Evolutionary conservation across 2,888 invertebrate genomes (phyloP).

Genomic region (Sphaeridia pumilis): DNA sequence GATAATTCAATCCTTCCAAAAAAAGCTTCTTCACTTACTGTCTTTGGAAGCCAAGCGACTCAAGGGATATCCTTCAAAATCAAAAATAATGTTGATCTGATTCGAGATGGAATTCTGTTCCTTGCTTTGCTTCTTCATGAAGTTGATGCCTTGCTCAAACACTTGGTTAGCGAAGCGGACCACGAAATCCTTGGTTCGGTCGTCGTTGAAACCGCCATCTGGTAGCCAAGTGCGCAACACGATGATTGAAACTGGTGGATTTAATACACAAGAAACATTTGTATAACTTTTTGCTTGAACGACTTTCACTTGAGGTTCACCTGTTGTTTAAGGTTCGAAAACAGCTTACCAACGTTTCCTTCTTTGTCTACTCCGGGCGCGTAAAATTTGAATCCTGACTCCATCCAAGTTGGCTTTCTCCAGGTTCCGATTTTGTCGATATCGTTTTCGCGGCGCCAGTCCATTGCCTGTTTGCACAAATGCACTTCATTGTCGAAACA

Average conservation of each 20-base stretch:
- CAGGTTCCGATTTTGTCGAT: conserved; percentile 7
- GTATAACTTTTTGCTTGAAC: too few relatives aligned
- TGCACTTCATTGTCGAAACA: too few relatives aligned
- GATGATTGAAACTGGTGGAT: conserved; percentile 9
- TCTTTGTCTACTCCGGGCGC: conserved; percentile 7
- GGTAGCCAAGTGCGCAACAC: conserved; percentile 4
- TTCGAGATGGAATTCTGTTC: background rate
- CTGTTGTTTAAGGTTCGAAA: too few relatives aligned
- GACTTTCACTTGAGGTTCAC: too few relatives aligned
- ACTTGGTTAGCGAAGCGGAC: conserved; percentile 9
- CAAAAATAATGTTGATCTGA: conserved; percentile 5
- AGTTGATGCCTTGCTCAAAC: conserved; percentile 3
- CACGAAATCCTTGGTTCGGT: background rate
- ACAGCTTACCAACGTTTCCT: conserved; percentile 3
- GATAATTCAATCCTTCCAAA: too few relatives aligned
- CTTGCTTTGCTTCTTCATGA: conserved; percentile 5
- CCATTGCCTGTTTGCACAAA: conserved; percentile 9
- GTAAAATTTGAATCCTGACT: background rate
- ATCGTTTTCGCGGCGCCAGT: conserved; percentile 4
- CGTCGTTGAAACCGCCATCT: background rate
- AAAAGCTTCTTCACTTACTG: too few relatives aligned
- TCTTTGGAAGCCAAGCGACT: conserved; percentile 2
- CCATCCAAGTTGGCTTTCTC: background rate
- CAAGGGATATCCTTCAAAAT: conserved; percentile 3
- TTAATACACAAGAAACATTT: too few relatives aligned